Evolutionary conservation across 2,113 vertebrate genomes (phyloP), one percentile per base, ranked within the genome.

Genomic region (Spea multiplicata): DNA sequence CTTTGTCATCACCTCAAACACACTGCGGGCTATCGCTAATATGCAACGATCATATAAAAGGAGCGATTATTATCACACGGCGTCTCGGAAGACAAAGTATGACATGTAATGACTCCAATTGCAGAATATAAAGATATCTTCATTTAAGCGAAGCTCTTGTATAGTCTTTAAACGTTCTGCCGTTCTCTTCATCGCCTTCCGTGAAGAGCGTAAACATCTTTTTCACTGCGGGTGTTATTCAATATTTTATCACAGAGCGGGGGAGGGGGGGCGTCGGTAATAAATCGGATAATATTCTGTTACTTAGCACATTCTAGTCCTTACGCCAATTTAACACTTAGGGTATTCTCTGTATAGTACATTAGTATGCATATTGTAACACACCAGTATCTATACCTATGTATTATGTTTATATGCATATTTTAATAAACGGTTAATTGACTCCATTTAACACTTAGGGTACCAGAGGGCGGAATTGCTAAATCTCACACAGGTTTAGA

Each of bases 1-100:
- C 86, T 88, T 85, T 84, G 82, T 85, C 83, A 80, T 79, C 81
- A 84, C 85, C 84, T 84, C 84, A 80, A 81, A 87, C 82, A 80
- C 57, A 76, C 62, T 83, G 80, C 55, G 74, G 0, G 2, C 74
- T 81, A 81, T 81, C 81, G 82, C 81, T 82, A 74, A 76, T 50
- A 76, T 82, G 83, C 83, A 86, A 86, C 82, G 12, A 73, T 82
- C 75, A 49, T 82, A 83, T 80, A 80, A 86, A 88, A 84, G 82
- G 76, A 83, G 71, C n/a, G 83, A 84, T 83, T 84, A 85, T 83
- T 84, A 84, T 84, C 85, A 83, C 16, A 57, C 77, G 73, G 83
- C 85, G 84, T 83, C 81, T 81, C 69, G 74, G 79, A 53, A 84
- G 80, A 13, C 2, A 76, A 53, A 6, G 0, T 0, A 13, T 59